Percentiles rank a stretch among this genome's conserved stretches.
Conservation (phyloP, 2,797 vertebrate species). For the Onychomys torridus region DNA sequence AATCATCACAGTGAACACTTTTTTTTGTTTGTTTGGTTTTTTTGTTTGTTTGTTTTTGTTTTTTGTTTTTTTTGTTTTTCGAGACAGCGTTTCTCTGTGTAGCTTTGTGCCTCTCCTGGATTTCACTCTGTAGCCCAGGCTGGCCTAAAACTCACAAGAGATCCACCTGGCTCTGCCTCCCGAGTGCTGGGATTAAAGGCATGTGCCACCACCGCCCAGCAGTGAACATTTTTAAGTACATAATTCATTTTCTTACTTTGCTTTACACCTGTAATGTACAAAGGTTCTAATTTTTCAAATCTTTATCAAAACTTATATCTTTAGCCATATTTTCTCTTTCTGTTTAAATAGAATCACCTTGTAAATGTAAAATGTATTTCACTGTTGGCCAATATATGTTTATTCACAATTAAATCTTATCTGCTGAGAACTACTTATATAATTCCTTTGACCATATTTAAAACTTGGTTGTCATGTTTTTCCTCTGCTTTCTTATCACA, state of each 20-base stretch:
- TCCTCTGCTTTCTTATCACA: background rate
- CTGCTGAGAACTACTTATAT: background rate
- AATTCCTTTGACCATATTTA: background rate
- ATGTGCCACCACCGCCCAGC: too few relatives aligned
- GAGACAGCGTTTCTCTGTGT: too few relatives aligned
- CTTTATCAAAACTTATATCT: background rate
- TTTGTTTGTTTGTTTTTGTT: too few relatives aligned
- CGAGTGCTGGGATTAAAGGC: too few relatives aligned
- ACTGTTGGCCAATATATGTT: too few relatives aligned
- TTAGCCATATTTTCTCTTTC: background rate
- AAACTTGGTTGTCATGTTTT: background rate
- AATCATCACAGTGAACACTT: background rate
- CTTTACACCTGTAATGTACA: accelerated
- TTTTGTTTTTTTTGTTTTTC: too few relatives aligned
- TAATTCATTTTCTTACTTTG: background rate
- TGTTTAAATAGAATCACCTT: background rate
- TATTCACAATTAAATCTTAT: background rate
- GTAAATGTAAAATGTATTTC: background rate
- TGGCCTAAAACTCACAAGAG: too few relatives aligned
- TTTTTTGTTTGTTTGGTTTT: too few relatives aligned
- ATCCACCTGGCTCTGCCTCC: too few relatives aligned
- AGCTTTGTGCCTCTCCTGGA: too few relatives aligned
- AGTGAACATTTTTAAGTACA: background rate
- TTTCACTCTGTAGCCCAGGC: too few relatives aligned
- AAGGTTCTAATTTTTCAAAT: background rate